These are phyloP conservation scores for Alouatta palliata DNA, from an alignment of 2,113 vertebrate genomes.

Conservation along the genomic window DNA sequence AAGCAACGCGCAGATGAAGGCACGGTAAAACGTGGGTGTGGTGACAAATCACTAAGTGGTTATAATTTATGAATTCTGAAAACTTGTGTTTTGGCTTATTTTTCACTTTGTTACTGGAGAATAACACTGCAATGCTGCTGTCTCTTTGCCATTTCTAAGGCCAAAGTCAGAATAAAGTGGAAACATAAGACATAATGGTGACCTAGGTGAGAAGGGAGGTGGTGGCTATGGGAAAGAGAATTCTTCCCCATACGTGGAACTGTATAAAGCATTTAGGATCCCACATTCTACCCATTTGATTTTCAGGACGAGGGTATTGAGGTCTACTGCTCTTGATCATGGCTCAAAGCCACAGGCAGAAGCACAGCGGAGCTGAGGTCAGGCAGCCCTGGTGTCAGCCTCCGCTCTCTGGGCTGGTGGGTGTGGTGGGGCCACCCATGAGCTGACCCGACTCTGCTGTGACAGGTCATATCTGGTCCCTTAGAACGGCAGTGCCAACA, in stretches of 20 bases:
- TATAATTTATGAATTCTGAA: background rate
- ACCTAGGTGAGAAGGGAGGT: background rate
- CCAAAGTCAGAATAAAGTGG: background rate
- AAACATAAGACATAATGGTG: no score
- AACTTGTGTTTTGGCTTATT: background rate
- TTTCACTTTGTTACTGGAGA: background rate
- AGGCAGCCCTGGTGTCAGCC: background rate
- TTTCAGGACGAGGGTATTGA: accelerated
- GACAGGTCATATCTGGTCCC: background rate
- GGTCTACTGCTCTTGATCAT: background rate
- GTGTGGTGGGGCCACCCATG: accelerated
- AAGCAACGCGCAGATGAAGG: accelerated
- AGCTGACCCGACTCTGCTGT: background rate
- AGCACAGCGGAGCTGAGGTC: background rate
- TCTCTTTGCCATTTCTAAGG: background rate
- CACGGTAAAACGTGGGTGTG: accelerated
- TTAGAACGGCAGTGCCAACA: background rate
- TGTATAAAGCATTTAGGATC: background rate
- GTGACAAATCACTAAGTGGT: no score
- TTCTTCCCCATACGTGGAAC: background rate
- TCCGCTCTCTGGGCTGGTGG: background rate
- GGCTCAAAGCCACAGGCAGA: background rate
- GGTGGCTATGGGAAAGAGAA: background rate
- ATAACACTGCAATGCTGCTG: background rate
- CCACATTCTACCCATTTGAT: background rate